Evolutionary conservation across 2,888 invertebrate genomes (phyloP).

Genomic region (Pseudoips prasinana): DNA sequence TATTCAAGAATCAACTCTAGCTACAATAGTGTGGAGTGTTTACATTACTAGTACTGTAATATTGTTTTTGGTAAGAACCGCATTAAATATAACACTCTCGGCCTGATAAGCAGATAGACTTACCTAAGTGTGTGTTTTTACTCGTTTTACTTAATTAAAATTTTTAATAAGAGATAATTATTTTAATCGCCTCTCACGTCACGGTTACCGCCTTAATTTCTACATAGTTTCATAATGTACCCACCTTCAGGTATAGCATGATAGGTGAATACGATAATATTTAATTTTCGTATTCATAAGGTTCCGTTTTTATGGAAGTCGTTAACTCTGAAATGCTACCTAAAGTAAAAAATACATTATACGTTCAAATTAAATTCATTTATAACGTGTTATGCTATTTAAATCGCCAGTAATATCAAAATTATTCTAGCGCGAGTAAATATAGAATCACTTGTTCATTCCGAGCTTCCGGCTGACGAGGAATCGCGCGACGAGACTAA

Average conservation of each 20-base stretch:
- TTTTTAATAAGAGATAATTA: constrained; percentile 60
- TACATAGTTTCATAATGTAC: constrained; percentile 43
- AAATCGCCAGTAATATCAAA: constrained; percentile 6
- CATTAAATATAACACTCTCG: no score
- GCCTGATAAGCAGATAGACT: constrained; percentile 16
- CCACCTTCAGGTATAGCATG: constrained; percentile 33
- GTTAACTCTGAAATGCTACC: constrained; percentile 13
- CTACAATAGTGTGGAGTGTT: no score
- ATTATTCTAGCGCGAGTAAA: constrained; percentile 35
- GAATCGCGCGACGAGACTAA: constrained; percentile 57
- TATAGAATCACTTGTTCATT: constrained; percentile 56
- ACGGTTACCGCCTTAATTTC: constrained; percentile 55
- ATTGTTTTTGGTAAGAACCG: no score
- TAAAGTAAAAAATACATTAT: constrained; percentile 3
- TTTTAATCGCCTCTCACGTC: constrained; percentile 57
- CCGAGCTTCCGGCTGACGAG: constrained; percentile 55
- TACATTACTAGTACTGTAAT: no score
- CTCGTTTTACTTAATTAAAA: constrained; percentile 53
- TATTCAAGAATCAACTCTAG: no score
- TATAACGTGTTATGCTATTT: constrained; percentile 6
- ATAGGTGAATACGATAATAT: constrained; percentile 37
- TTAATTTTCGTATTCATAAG: constrained; percentile 32
- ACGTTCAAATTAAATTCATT: constrained; percentile 9
- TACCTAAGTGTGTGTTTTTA: constrained; percentile 31
- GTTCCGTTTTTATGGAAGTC: constrained; percentile 19